Conservation (phyloP, 2,113 vertebrate genomes). For the Raja brachyura region DNA sequence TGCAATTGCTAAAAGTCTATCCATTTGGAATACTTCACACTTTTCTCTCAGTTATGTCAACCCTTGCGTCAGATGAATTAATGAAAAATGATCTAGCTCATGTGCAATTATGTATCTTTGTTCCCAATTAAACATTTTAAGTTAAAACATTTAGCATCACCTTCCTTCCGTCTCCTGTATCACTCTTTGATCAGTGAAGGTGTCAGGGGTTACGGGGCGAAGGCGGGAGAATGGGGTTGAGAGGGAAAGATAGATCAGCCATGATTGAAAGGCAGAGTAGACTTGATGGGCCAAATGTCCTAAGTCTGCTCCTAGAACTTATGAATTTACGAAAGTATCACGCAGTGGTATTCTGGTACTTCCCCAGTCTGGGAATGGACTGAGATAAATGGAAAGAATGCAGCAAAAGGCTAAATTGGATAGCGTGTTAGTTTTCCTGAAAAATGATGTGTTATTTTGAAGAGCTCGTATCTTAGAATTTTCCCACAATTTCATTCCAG, state of each 20-base stretch:
- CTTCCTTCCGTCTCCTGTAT: not conserved
- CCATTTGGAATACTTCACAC: not conserved
- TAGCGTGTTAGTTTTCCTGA: not conserved
- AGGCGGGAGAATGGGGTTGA: too few species aligned
- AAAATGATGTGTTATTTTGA: not conserved
- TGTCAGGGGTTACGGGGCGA: too few species aligned
- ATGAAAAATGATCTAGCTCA: not conserved
- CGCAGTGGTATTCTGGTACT: too few species aligned
- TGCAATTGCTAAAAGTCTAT: not conserved
- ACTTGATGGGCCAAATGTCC: too few species aligned
- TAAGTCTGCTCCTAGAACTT: too few species aligned
- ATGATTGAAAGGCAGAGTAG: too few species aligned
- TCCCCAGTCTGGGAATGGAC: not conserved
- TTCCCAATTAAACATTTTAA: not conserved
- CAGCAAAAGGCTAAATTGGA: not conserved
- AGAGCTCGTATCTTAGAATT: not conserved
- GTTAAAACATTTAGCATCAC: not conserved
- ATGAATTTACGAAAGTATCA: too few species aligned
- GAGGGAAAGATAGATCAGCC: too few species aligned
- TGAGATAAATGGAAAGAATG: not conserved
- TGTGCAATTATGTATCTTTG: not conserved
- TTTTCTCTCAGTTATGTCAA: not conserved
- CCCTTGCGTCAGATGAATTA: not conserved
- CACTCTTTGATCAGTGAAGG: too few species aligned
- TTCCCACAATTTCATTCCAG: not conserved